Conservation (phyloP, 2,797 vertebrate species). For the Delichon dasypus region DNA sequence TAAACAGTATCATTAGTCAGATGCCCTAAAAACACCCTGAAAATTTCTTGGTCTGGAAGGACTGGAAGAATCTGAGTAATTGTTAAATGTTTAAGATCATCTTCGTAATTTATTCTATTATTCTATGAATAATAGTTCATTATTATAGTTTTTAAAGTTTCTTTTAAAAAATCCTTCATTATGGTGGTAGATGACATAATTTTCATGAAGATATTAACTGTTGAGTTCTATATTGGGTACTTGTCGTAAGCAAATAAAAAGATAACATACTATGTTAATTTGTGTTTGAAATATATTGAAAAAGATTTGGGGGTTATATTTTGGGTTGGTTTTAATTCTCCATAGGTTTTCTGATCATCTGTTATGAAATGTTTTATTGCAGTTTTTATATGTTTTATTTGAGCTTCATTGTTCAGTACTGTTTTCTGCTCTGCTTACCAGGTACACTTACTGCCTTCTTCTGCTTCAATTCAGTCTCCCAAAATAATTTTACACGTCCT, state of each 20-base stretch:
- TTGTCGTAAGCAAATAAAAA: background rate
- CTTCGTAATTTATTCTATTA: background rate
- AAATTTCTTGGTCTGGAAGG: background rate
- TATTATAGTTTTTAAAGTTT: background rate
- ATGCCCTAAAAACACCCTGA: background rate
- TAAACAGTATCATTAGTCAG: background rate
- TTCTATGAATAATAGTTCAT: too few species aligned
- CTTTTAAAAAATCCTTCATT: background rate
- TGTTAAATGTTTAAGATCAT: background rate
- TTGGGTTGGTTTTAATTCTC: background rate
- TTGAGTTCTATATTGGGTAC: background rate
- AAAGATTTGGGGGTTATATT: background rate
- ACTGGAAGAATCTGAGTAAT: background rate
- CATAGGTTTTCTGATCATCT: background rate
- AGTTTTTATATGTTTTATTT: conserved; percentile 6
- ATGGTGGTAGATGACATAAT: background rate
- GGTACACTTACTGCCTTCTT: background rate
- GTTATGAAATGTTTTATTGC: background rate
- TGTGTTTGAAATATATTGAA: background rate
- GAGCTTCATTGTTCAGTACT: background rate
- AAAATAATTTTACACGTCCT: background rate
- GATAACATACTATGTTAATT: background rate
- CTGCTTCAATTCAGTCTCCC: background rate
- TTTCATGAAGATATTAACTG: background rate
- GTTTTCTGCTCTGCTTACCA: background rate